Conservation (phyloP, 2,113 vertebrate genomes). For the Epinephelus fuscoguttatus region DNA sequence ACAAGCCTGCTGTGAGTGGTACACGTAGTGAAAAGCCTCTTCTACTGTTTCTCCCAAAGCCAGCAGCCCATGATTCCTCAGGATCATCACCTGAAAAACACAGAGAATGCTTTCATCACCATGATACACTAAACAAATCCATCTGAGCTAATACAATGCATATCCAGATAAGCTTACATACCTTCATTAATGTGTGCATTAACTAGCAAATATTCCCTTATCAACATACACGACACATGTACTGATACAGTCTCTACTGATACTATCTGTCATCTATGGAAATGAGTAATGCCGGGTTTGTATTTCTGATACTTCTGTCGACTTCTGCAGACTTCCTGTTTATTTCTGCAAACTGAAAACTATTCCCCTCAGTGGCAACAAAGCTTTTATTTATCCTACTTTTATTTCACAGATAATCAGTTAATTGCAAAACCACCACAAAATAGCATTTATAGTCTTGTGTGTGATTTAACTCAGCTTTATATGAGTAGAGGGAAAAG, state of each 20-base stretch:
- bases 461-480: too few relatives aligned
- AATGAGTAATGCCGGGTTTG: too few relatives aligned
- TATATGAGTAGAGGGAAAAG: too few relatives aligned
- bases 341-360: too few relatives aligned
- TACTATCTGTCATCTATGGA: background rate
- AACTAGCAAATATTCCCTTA: background rate
- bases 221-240: background rate
- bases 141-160: background rate
- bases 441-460: too few relatives aligned
- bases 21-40: constrained; percentile 96
- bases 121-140: background rate
- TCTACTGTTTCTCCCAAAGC: constrained; percentile 94
- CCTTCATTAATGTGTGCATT: background rate
- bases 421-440: too few relatives aligned
- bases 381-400: too few relatives aligned
- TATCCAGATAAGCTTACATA: background rate
- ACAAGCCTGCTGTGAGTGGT: constrained; percentile 93
- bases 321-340: too few relatives aligned
- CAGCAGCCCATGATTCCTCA: constrained; percentile 95
- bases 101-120: background rate
- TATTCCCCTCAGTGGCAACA: too few relatives aligned
- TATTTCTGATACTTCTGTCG: too few relatives aligned
- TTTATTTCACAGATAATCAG: too few relatives aligned
- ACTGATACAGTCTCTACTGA: background rate
- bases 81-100: constrained; percentile 89